A percentile compares a stretch with the other conserved stretches of the same genome.
These are phyloP conservation scores for Petrocephalus microphthalmus DNA, from an alignment of 2,113 vertebrate genomes.

Conservation along the genomic window DNA sequence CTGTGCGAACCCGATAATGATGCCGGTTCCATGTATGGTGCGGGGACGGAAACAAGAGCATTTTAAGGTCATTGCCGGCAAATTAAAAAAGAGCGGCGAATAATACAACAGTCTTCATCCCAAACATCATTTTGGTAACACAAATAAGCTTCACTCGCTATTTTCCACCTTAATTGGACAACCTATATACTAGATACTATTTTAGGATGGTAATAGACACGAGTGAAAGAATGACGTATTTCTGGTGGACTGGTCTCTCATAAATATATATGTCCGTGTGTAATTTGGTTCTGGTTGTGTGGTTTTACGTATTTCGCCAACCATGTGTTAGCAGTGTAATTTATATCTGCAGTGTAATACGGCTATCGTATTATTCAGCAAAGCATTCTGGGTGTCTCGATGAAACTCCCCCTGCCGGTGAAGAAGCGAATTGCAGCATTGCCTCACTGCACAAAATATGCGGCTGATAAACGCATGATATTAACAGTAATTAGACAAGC, in stretches of 20 bases:
- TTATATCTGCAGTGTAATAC: not conserved
- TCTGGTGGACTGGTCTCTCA: not conserved
- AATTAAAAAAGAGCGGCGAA: not conserved
- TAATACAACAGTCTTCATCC: not conserved
- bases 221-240: not conserved
- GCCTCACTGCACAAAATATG: not conserved
- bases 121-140: not conserved
- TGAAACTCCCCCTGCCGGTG: not conserved
- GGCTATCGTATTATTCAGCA: not conserved
- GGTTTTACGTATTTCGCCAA: not conserved
- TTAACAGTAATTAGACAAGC: not conserved
- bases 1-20: conserved; percentile 27
- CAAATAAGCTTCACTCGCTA: not conserved
- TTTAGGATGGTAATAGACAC: not conserved
- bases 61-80: conserved; percentile 15
- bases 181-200: not conserved
- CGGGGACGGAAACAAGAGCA: conserved; percentile 23
- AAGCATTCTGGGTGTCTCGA: conserved; percentile 17
- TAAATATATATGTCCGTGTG: not conserved
- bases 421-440: conserved; percentile 7
- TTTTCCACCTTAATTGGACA: not conserved
- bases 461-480: not conserved
- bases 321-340: not conserved
- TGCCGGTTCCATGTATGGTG: conserved; percentile 10
- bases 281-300: not conserved